Percentiles rank a stretch among this genome's conserved stretches.
Conservation (phyloP, 2,888 invertebrate genomes). For the Hofmannophila pseudospretella region DNA sequence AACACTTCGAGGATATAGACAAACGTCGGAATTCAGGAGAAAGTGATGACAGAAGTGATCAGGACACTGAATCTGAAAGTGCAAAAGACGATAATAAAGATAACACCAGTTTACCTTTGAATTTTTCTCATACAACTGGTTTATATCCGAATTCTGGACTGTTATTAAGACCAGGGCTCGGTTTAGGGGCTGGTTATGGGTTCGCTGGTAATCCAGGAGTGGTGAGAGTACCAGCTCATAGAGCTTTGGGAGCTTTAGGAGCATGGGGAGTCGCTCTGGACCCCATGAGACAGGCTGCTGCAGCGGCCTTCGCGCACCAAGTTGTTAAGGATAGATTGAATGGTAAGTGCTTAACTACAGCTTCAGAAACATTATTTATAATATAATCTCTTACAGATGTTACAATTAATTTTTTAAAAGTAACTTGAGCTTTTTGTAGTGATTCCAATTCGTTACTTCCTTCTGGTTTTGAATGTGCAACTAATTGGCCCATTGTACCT, state of each 20-base stretch:
- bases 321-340: conserved; percentile 90
- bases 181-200: conserved; percentile 75
- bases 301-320: conserved; percentile 87
- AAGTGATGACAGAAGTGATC: conserved; percentile 71
- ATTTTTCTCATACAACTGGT: conserved; percentile 62
- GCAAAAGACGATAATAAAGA: conserved; percentile 66
- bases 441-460: too few relatives aligned
- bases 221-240: conserved; percentile 89
- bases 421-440: too few relatives aligned
- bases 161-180: conserved; percentile 60
- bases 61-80: conserved; percentile 72
- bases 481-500: too few relatives aligned
- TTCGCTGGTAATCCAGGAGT: conserved; percentile 84
- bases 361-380: too few relatives aligned
- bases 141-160: conserved; percentile 61
- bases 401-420: too few relatives aligned
- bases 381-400: too few relatives aligned
- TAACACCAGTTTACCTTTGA: conserved; percentile 48
- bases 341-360: conserved; percentile 75
- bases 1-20: conserved; percentile 82
- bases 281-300: conserved; percentile 80
- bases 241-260: conserved; percentile 74
- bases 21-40: conserved; percentile 70
- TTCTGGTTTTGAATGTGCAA: too few relatives aligned
- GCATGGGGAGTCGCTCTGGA: conserved; percentile 80